Conservation (phyloP, 2,888 invertebrate species). For the Teinopalpus imperialis region DNA sequence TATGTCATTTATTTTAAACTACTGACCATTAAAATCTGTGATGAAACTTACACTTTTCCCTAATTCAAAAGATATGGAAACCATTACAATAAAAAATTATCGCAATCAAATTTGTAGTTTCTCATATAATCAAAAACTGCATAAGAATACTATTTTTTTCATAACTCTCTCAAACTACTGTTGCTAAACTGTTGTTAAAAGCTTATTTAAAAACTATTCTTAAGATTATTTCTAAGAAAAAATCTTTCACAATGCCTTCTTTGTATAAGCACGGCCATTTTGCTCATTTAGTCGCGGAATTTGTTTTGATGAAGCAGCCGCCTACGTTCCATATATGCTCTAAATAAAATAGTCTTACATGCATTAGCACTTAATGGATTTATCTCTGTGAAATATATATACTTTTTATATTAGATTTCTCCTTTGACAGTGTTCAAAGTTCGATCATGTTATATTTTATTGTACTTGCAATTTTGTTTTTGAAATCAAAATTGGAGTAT, state of each 20-base stretch:
- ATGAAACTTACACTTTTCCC: too few species aligned
- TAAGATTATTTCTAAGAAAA: conserved; percentile 19
- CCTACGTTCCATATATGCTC: conserved; percentile 3
- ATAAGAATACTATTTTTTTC: too few species aligned
- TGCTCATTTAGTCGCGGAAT: conserved; percentile 24
- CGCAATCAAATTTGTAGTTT: too few species aligned
- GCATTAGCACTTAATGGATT: conserved; percentile 13
- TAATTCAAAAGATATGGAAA: too few species aligned
- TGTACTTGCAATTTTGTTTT: conserved; percentile 7
- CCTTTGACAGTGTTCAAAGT: neutral
- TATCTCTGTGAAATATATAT: neutral
- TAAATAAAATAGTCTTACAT: conserved; percentile 20
- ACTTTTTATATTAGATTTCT: neutral
- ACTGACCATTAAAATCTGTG: too few species aligned
- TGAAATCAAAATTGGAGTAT: conserved; percentile 5
- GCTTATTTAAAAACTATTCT: conserved; percentile 10
- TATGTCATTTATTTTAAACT: too few species aligned
- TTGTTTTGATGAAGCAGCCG: conserved; percentile 20
- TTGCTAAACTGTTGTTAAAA: conserved; percentile 1
- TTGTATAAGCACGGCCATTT: conserved; percentile 19
- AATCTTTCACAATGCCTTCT: conserved; percentile 17
- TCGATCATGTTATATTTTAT: conserved; percentile 6
- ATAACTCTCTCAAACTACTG: too few species aligned
- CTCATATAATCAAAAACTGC: too few species aligned
- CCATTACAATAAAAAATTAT: too few species aligned